Conservation (phyloP, 2,888 invertebrate species). For the Tricholauxania praeusta region DNA sequence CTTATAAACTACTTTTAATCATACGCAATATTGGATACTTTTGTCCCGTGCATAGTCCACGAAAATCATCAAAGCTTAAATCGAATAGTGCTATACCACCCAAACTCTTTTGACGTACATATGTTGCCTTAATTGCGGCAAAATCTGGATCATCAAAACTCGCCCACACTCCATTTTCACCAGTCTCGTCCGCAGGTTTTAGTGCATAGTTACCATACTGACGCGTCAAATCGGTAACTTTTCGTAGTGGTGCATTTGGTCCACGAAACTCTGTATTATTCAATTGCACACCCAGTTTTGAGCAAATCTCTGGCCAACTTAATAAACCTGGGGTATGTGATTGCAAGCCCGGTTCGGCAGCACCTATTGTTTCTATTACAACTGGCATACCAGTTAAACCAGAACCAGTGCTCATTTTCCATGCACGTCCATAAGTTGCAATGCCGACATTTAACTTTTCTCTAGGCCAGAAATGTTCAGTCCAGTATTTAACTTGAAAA, state of each 20-base stretch:
- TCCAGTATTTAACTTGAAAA: constrained; percentile 75
- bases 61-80: constrained; percentile 83
- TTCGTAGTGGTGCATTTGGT: constrained; percentile 75
- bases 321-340: constrained; percentile 77
- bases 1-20: constrained; percentile 73
- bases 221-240: constrained; percentile 83
- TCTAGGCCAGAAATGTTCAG: constrained; percentile 71
- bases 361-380: constrained; percentile 73
- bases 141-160: constrained; percentile 87
- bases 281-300: constrained; percentile 72
- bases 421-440: constrained; percentile 80
- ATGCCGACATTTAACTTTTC: constrained; percentile 79
- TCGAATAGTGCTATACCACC: constrained; percentile 84
- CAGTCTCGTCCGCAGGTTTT: constrained; percentile 75
- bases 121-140: constrained; percentile 81
- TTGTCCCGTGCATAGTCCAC: constrained; percentile 82
- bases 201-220: constrained; percentile 84
- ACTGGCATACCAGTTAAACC: constrained; percentile 83
- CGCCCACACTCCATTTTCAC: constrained; percentile 81
- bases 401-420: constrained; percentile 80
- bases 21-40: constrained; percentile 83
- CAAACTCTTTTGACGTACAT: constrained; percentile 77
- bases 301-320: constrained; percentile 85
- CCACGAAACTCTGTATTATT: constrained; percentile 72
- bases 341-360: constrained; percentile 78